Evolutionary conservation across 92 coral and sea anemone species (phyloP), one percentile per base, ranked within the genome.

Genomic region (Porites divaricata): DNA sequence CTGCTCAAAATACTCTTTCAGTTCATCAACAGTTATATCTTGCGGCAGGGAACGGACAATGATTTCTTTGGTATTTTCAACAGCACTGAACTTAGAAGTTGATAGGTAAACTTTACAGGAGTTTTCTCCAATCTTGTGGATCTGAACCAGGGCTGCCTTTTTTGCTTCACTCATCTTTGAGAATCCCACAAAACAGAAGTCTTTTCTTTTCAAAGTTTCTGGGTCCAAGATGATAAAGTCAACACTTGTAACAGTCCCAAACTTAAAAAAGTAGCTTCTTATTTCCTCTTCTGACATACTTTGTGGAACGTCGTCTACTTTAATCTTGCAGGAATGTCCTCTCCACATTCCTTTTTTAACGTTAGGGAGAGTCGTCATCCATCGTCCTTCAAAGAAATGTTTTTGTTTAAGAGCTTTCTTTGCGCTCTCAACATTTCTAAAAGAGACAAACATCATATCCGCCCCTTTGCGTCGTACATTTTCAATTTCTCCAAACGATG

Each of bases 141-240:
- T 86, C 50, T 81, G 72, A 11, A 81, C 58, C 28, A 78, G 26
- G 28, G 86, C 81, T 48, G 69, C 90, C 52, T 19, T 62, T 24
- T 58, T 62, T 6, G 74, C 61, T 52, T 79, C 83, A 23, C 23
- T 19, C 65, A 49, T 67, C 21, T 81, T 84, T 4, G 84, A 79
- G 70, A 88, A 91, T 61, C 82, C 92, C 51, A 88, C 86, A 81
- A 91, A 91, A 21, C 95, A 89, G 58, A 75, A 91, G 68, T 85
- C 77, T 62, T 75, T 81, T 59, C 92, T 71, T 64, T 79, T 11
- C 63, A 79, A 58, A 23, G 72, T 79, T 5, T 35, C 74, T 0
- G 83, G 72, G 21, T 79, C 74, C 52, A 79, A 48, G 10, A 67
- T 23, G 54, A 79, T 24, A 62, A 76, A 76, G 28, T 79, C 83